Evolutionary conservation across 92 coral and sea anemone species (phyloP).

Genomic region (Chrysogorgia sp.): DNA sequence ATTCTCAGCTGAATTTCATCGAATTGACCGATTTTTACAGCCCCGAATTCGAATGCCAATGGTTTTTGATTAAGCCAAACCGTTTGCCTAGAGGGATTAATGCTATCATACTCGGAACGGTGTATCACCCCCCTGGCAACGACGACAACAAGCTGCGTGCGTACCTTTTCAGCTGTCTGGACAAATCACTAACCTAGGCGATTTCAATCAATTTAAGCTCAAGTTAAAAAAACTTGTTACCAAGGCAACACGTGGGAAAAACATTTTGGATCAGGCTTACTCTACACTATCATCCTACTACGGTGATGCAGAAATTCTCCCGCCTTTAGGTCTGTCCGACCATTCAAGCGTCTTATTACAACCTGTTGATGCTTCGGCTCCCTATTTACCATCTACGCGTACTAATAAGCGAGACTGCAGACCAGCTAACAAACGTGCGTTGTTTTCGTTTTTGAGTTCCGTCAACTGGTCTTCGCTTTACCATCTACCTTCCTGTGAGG

Average conservation of each 20-base stretch:
- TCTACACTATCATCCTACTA: slow-evolving; percentile 21
- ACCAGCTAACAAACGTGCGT: slow-evolving; percentile 30
- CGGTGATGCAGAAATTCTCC: slow-evolving; percentile 36
- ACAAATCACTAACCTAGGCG: slow-evolving; percentile 45
- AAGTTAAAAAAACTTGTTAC: slow-evolving; percentile 41
- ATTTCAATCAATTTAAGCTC: slow-evolving; percentile 51
- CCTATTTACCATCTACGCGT: slow-evolving; percentile 31
- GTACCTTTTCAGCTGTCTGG: slow-evolving; percentile 27
- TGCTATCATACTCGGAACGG: slow-evolving; percentile 44
- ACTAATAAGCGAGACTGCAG: slow-evolving; percentile 41
- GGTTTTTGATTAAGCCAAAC: slow-evolving; percentile 38
- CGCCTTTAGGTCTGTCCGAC: slow-evolving; percentile 58
- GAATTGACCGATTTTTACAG: neutral
- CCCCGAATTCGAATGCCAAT: slow-evolving; percentile 43
- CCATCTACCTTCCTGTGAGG: slow-evolving; percentile 5
- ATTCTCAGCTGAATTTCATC: slow-evolving; percentile 1
- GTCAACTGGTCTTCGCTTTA: neutral
- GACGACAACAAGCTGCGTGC: slow-evolving; percentile 1
- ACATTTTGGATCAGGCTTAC: slow-evolving; percentile 48
- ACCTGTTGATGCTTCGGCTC: slow-evolving; percentile 17
- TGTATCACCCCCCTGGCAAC: slow-evolving; percentile 36
- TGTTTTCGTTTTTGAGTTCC: neutral
- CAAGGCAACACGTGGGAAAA: slow-evolving; percentile 41
- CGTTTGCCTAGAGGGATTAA: slow-evolving; percentile 50
- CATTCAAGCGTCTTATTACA: slow-evolving; percentile 58